A percentile compares a stretch with the other conserved stretches of the same genome.
Evolutionary conservation across 2,888 invertebrate species (phyloP).

Genomic region (Troides helena): DNA sequence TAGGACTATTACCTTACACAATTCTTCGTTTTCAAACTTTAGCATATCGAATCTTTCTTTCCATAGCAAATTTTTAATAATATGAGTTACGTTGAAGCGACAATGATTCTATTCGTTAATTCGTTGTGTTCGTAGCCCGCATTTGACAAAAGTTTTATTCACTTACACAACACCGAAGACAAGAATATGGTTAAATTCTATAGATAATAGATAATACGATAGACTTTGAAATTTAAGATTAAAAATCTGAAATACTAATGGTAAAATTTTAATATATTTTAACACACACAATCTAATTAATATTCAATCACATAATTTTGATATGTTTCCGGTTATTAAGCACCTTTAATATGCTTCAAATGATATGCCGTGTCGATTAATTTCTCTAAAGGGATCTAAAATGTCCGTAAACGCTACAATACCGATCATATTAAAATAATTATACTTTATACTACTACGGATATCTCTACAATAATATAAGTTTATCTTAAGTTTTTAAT

Average conservation of each 20-base stretch:
- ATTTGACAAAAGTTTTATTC: conserved; percentile 72
- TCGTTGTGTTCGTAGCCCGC: conserved; percentile 76
- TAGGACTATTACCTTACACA: not conserved
- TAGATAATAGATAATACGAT: conserved; percentile 16
- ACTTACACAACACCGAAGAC: conserved; percentile 30
- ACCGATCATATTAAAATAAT: conserved; percentile 77
- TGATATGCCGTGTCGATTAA: conserved; percentile 42
- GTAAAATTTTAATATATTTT: conserved; percentile 47
- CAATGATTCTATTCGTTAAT: conserved; percentile 48
- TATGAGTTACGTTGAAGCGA: not conserved
- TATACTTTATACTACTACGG: conserved; percentile 68
- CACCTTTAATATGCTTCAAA: conserved; percentile 63
- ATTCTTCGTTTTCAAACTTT: not conserved
- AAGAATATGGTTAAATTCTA: conserved; percentile 26
- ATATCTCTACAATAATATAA: conserved; percentile 65
- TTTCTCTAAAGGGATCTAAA: conserved; percentile 63
- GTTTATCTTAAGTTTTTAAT: conserved; percentile 56
- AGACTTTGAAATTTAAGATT: conserved; percentile 14
- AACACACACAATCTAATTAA: conserved; percentile 43
- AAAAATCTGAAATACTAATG: conserved; percentile 36
- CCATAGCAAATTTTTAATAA: not conserved
- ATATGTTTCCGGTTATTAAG: conserved; percentile 72
- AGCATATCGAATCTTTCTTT: not conserved
- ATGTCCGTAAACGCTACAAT: conserved; percentile 69
- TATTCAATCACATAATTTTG: conserved; percentile 73